Evolutionary conservation across 2,797 vertebrate species (phyloP), one percentile per base, ranked within the genome.

Genomic region (Chrysocyon brachyurus): DNA sequence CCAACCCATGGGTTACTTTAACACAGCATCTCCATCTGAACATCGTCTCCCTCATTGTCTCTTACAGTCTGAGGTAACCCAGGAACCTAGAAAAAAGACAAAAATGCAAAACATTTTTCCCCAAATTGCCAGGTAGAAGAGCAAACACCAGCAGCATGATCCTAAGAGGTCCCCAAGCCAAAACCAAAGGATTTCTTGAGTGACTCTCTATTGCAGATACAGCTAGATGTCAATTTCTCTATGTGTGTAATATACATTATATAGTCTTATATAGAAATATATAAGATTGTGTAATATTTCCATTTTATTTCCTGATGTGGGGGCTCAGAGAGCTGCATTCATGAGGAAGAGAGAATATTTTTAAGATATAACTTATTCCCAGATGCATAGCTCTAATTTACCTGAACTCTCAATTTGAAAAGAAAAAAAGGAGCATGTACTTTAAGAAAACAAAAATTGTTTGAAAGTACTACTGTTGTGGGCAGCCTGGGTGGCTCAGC

Each of bases 371-470:
- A 68, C 4, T 61, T 94, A 78, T 83, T 93, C 57, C 40, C 10
- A 91, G 54, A 91, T 87, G 22, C 52, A 81, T 75, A 28, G 12
- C 19, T 79, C 26, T 87, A 86, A 64, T 57, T 54, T 82, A 89
- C 10, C 56, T 1, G 4, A 88, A 56, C 26, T 46, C 28, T 16
- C 49, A 36, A 57, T 33, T 24, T 46, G 40, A n/a, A 17, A 28
- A 66, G 66, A 73, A 66, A 64, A 90, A 68, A 61, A 33, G 33
- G 40, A 72, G 2, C 21, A 52, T 54, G 3, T 49, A 77, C 31
- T 78, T 95, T 56, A 91, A 91, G 49, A 90, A 81, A 89, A 59
- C 21, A 96, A 93, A 90, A 90, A 40, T 28, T 72, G 61, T n/a
- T 19, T 89, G 16, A 85, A 94, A 96, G 15, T 46, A 46, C 24